Evolutionary conservation across 2,797 vertebrate species (phyloP).

Genomic region (Pteropus rufus): DNA sequence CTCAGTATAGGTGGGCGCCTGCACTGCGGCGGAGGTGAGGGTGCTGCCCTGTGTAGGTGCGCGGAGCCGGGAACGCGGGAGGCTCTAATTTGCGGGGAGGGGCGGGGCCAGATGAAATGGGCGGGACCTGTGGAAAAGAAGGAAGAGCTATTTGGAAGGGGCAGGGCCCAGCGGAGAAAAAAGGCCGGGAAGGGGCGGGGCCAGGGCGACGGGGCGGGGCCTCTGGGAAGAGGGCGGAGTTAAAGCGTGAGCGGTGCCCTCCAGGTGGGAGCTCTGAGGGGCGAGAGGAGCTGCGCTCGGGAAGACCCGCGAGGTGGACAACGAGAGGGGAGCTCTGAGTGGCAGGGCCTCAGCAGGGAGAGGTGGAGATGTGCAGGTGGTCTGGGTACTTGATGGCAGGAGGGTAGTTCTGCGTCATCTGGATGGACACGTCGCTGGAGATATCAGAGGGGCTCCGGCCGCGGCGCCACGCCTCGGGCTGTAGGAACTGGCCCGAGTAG

Average conservation of each 20-base stretch:
- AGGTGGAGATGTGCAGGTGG: slow-evolving; percentile 80
- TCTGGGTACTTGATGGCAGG: slow-evolving; percentile 84
- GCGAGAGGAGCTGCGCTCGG: not conserved
- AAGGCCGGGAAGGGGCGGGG: not conserved
- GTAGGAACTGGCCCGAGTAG: slow-evolving; percentile 94
- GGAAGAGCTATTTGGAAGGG: not conserved
- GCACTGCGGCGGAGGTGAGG: accelerated
- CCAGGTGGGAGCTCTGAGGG: not conserved
- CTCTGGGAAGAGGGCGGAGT: not conserved
- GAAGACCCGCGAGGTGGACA: not conserved
- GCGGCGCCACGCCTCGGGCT: slow-evolving; percentile 92
- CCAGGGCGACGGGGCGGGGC: not conserved
- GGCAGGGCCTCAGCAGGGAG: slow-evolving; percentile 78
- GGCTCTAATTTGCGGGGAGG: not conserved
- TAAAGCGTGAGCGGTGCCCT: not conserved
- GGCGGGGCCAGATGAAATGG: not conserved
- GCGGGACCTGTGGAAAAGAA: accelerated
- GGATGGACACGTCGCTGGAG: slow-evolving; percentile 95
- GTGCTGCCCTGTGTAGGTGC: accelerated
- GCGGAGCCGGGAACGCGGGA: accelerated
- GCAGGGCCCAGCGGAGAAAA: not conserved
- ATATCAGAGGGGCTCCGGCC: slow-evolving; percentile 91
- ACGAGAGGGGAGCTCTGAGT: no score
- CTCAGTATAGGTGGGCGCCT: not conserved
- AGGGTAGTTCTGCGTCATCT: slow-evolving; percentile 92